These are phyloP conservation scores for Aselliscus stoliczkanus DNA, from an alignment of 2,797 vertebrate species.

Conservation along the genomic window DNA sequence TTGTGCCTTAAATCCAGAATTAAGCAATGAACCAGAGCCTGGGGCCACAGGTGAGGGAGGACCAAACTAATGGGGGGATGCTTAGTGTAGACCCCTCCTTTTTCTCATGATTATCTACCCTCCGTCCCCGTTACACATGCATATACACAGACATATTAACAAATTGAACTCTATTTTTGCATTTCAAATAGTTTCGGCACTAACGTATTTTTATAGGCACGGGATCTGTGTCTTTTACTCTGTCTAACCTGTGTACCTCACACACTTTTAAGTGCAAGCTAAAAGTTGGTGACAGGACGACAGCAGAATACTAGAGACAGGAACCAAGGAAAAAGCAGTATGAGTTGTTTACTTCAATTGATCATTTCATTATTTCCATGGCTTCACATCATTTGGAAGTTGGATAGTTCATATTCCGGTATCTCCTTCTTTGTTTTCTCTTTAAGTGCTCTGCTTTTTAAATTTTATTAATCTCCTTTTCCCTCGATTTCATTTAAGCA, in stretches of 20 bases:
- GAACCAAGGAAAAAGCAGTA: background rate
- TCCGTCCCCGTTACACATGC: background rate
- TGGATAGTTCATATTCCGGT: background rate
- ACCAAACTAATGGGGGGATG: background rate
- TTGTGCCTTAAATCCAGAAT: background rate
- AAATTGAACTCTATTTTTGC: background rate
- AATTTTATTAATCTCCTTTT: slow-evolving; percentile 10
- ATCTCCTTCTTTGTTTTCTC: background rate
- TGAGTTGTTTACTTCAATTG: background rate
- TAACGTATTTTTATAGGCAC: background rate
- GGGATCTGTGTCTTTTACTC: background rate
- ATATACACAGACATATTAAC: background rate
- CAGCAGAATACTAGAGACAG: background rate
- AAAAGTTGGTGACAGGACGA: background rate
- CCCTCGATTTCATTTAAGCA: background rate
- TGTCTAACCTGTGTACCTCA: background rate
- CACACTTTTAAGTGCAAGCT: background rate
- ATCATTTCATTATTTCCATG: background rate
- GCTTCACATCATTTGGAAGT: background rate
- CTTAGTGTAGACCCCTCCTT: background rate
- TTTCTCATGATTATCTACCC: background rate
- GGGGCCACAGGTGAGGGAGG: background rate
- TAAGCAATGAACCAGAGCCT: background rate
- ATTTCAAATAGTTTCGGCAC: background rate
- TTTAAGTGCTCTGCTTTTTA: background rate